A percentile compares a stretch with the other conserved stretches of the same genome.
Evolutionary conservation across 2,797 vertebrate species (phyloP).

Genomic region (Columba guinea): DNA sequence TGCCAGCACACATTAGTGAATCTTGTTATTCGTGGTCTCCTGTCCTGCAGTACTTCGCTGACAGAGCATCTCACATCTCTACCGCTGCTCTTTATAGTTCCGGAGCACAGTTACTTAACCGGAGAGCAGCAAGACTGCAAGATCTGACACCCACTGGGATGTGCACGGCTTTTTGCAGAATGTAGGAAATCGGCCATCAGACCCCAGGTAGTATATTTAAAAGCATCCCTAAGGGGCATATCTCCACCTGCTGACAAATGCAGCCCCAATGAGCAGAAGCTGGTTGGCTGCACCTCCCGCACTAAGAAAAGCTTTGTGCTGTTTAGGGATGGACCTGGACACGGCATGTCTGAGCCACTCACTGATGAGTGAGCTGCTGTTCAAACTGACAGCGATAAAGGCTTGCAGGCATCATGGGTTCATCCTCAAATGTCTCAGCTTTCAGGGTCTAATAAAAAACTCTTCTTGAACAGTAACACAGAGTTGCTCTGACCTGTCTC

Average conservation of each 20-base stretch:
- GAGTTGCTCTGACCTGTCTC: background rate
- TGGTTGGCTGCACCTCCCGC: background rate
- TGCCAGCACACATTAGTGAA: background rate
- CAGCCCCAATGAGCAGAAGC: background rate
- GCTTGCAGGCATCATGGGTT: background rate
- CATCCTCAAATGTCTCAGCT: background rate
- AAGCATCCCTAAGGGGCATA: background rate
- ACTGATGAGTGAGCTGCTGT: background rate
- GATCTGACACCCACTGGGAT: background rate
- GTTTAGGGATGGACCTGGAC: background rate
- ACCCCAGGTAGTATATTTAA: background rate
- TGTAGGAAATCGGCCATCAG: background rate
- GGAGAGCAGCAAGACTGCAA: background rate
- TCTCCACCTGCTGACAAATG: background rate
- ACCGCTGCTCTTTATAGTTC: background rate
- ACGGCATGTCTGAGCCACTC: background rate
- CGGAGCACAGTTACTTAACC: background rate
- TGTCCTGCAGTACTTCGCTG: background rate
- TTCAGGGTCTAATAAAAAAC: background rate
- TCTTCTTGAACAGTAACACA: background rate
- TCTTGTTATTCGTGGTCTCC: background rate
- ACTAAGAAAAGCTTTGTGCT: background rate
- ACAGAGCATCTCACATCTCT: background rate
- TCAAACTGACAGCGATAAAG: background rate
- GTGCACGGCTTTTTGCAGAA: background rate